Conservation (phyloP, 2,888 invertebrate genomes). For the Tetranychus piercei region DNA sequence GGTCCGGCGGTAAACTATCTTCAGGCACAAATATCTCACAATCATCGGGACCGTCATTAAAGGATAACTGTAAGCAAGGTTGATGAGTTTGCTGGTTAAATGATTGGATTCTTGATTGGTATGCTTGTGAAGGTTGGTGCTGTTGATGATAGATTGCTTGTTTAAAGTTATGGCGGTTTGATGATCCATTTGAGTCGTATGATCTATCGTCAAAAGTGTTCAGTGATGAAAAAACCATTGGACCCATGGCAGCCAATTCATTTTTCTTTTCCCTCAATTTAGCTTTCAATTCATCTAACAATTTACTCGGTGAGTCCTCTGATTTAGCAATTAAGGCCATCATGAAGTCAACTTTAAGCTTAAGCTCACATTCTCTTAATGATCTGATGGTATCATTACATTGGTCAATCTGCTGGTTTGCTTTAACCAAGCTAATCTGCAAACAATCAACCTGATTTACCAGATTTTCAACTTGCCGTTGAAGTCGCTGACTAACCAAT, state of each 20-base stretch:
- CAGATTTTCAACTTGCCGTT: slow-evolving; percentile 21
- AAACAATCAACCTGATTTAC: slow-evolving; percentile 15
- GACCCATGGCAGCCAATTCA: not conserved
- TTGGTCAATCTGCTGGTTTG: slow-evolving; percentile 14
- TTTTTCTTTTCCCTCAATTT: slow-evolving; percentile 1
- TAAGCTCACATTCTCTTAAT: slow-evolving; percentile 8
- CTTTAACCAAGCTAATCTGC: slow-evolving; percentile 14
- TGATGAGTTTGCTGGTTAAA: not conserved
- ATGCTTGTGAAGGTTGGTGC: not conserved
- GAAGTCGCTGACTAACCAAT: slow-evolving; percentile 40
- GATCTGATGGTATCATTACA: slow-evolving; percentile 12
- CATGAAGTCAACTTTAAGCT: slow-evolving; percentile 10
- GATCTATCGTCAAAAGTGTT: not conserved
- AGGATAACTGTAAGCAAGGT: not conserved
- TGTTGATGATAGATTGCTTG: slow-evolving; percentile 1
- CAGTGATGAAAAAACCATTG: not conserved
- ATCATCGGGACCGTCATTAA: not conserved
- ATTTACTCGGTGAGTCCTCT: not conserved
- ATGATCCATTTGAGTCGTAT: not conserved
- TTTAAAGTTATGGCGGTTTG: not conserved
- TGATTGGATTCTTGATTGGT: not conserved
- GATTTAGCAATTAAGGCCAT: slow-evolving; percentile 5
- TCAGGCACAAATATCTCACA: slow-evolving; percentile 16
- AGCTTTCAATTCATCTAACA: not conserved
- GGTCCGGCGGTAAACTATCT: slow-evolving; percentile 10